Percentiles rank a stretch among this genome's conserved stretches.
These are phyloP conservation scores for Cantharis rustica DNA, from an alignment of 2,888 invertebrate species.

Conservation along the genomic window DNA sequence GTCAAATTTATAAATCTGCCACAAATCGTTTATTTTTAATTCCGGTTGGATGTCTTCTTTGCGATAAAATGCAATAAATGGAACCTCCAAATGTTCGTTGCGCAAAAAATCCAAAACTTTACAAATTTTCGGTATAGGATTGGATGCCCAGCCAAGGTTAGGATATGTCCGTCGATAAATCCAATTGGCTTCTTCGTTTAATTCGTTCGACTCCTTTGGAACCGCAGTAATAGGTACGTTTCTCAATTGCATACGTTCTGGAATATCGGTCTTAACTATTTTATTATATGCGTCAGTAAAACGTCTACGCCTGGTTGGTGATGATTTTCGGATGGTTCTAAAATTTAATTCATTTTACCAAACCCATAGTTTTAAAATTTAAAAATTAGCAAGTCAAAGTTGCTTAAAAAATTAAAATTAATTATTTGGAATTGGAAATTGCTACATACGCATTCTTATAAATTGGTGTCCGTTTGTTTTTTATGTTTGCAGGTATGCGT, in stretches of 20 bases:
- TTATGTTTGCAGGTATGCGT: constrained; percentile 76
- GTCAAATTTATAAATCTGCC: constrained; percentile 86
- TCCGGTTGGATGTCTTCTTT: constrained; percentile 98
- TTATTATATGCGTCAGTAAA: constrained; percentile 79
- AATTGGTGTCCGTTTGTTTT: constrained; percentile 78
- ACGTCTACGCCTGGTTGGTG: no score
- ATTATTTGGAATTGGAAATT: background rate
- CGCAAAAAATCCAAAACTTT: constrained; percentile 95
- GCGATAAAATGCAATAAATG: constrained; percentile 97
- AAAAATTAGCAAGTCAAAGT: no score
- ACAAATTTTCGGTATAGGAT: constrained; percentile 81
- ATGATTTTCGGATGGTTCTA: no score
- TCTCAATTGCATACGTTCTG: constrained; percentile 91
- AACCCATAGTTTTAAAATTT: no score
- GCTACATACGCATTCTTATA: constrained; percentile 82
- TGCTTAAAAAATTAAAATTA: background rate
- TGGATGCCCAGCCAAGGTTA: constrained; percentile 67
- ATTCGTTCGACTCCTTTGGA: constrained; percentile 82
- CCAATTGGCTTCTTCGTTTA: constrained; percentile 96
- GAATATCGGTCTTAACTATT: constrained; percentile 86
- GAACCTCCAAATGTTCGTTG: constrained; percentile 94
- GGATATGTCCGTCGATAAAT: constrained; percentile 94
- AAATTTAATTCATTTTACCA: no score
- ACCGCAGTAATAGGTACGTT: constrained; percentile 84
- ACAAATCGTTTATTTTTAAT: constrained; percentile 91